Conservation (phyloP, 2,113 vertebrate species). For the Melanocharis versteri region DNA sequence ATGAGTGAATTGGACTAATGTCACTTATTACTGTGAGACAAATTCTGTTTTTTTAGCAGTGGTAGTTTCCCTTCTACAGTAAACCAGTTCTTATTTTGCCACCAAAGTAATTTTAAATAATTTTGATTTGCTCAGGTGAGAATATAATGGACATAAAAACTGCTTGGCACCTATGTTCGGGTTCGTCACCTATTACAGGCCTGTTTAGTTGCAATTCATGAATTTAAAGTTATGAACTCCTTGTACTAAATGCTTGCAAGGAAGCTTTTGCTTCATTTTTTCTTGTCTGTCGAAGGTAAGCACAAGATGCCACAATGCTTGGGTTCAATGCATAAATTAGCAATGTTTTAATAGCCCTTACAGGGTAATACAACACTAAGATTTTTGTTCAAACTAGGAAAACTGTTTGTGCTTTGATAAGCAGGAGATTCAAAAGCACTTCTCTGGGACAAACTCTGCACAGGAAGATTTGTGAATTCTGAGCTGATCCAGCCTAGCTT, state of each 20-base stretch:
- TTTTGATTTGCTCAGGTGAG: background rate
- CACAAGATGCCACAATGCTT: background rate
- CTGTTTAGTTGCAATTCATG: background rate
- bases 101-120: background rate
- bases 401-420: background rate
- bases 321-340: background rate
- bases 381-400: background rate
- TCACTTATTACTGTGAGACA: background rate
- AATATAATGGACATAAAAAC: background rate
- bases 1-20: background rate
- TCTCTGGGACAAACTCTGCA: background rate
- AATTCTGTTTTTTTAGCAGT: background rate
- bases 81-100: background rate
- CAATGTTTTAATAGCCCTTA: background rate
- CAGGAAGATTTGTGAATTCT: background rate
- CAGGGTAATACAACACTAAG: fast-evolving
- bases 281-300: background rate
- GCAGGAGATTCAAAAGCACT: background rate
- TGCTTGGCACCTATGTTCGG: fast-evolving
- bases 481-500: background rate
- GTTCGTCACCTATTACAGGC: background rate
- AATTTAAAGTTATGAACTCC: background rate
- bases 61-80: background rate
- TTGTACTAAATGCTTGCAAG: background rate
- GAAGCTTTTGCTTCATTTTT: background rate